Evolutionary conservation across 2,888 invertebrate species (phyloP).

Genomic region (Campoplex capitator): DNA sequence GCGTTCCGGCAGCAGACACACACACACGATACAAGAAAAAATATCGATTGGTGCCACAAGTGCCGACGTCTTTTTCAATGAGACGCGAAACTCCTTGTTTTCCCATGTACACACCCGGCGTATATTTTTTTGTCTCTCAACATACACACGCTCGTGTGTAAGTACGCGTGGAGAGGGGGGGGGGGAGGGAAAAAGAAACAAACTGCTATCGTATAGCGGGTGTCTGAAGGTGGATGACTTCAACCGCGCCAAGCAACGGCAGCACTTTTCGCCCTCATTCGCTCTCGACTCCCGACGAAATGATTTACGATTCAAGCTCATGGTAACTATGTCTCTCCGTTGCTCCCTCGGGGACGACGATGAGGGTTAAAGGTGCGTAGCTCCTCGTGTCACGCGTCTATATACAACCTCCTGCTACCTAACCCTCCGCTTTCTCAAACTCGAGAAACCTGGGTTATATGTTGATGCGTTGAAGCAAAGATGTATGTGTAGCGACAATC

Average conservation of each 20-base stretch:
- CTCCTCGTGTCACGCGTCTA: constrained; percentile 47
- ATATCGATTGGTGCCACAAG: constrained; percentile 35
- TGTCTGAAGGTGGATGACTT: constrained; percentile 12
- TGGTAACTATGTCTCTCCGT: constrained; percentile 22
- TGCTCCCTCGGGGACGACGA: constrained; percentile 58
- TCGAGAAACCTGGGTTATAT: constrained; percentile 46
- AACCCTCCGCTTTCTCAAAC: constrained; percentile 1
- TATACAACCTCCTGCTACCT: constrained; percentile 25
- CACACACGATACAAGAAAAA: neutral
- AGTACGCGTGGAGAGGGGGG: neutral
- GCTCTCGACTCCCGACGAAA: constrained; percentile 64
- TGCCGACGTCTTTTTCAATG: constrained; percentile 52
- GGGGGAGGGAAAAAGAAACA: neutral
- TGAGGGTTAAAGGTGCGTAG: constrained; percentile 65
- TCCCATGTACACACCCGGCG: neutral
- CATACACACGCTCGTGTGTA: neutral
- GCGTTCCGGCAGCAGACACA: neutral
- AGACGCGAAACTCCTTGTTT: constrained; percentile 20
- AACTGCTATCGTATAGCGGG: neutral
- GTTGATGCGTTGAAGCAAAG: constrained; percentile 48
- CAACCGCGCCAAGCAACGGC: constrained; percentile 43
- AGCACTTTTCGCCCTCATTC: constrained; percentile 65
- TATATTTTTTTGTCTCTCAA: neutral
- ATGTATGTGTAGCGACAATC: constrained; percentile 46
- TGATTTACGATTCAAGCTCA: constrained; percentile 68